Base-by-base conservation (phyloP, 1,140 invertebrate genomes). In the Latrodectus geometricus region DNA sequence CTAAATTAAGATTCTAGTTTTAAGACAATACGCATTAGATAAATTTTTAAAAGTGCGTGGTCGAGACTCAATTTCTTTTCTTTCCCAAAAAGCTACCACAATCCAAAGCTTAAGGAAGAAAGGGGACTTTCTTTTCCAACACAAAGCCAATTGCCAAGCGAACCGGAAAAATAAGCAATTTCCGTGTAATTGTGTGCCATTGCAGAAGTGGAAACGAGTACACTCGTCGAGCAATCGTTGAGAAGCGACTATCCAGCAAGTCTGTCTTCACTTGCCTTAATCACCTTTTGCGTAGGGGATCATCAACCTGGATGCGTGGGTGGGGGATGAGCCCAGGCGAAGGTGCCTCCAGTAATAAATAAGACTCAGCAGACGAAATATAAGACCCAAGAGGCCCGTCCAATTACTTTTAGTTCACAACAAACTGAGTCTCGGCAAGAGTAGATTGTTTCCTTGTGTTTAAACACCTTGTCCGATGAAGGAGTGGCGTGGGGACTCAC, bases 341-440 rank as follows among this genome's bases (percentile, higher is more conserved):
- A 76, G 82, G 82, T 84, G 82, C 82, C 82, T 84, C 50, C 69
- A 74, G 80, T 66, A 54, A 82, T 82, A 82, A 82, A 82, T 82
- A 82, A 82, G 80, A 81, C 80, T 82, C 82, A 68, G 82, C 73
- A 84, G 82, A 84, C 82, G 65, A 84, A 76, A 84, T 84, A 84
- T 75, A 75, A 84, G 82, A 76, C 82, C 49, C 82, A 23, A 35
- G 82, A 61, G 82, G 68, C 35, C 65, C 61, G 56, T 84, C 65
- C 82, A 84, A 84, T 76, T 84, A 76, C 61, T 76, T 84, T 49
- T 66, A 35, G 82, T 73, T 66, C 20, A 69, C 82, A 84, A 84
- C 72, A 84, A 84, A 84, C 82, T 84, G 52, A 20, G 72, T 84
- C 76, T 84, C 65, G 9, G 3, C 23, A 20, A 20, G 73, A 84